Evolutionary conservation across 2,888 invertebrate genomes (phyloP).

Genomic region (Tethea ocularis): DNA sequence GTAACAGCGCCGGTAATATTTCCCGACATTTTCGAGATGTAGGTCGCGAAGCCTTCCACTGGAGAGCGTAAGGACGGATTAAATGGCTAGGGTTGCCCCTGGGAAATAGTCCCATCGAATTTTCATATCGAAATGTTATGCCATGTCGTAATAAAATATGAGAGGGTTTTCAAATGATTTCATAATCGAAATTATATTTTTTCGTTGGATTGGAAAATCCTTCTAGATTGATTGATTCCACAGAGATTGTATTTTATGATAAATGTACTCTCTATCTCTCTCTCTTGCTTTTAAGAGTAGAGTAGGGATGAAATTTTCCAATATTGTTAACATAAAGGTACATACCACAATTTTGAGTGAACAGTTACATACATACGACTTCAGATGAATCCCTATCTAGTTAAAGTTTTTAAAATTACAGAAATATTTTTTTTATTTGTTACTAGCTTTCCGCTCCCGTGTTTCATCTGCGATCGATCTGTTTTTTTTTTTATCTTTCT

Average conservation of each 20-base stretch:
- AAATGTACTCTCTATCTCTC: not conserved
- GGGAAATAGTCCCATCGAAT: constrained; percentile 13
- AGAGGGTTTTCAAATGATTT: not conserved
- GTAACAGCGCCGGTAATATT: constrained; percentile 36
- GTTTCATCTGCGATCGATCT: too few relatives aligned
- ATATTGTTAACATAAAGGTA: too few relatives aligned
- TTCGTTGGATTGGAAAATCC: not conserved
- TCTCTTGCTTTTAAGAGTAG: not conserved
- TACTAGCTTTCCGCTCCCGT: too few relatives aligned
- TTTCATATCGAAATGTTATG: not conserved
- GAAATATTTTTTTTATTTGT: too few relatives aligned
- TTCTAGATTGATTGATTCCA: too few relatives aligned
- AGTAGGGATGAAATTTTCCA: too few relatives aligned
- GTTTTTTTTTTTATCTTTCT: too few relatives aligned
- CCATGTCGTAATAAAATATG: not conserved
- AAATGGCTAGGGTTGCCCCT: constrained; percentile 30
- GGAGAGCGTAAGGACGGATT: constrained; percentile 27
- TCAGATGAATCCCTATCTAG: too few relatives aligned
- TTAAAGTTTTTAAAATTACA: not conserved
- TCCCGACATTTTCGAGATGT: constrained; percentile 38
- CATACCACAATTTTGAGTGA: too few relatives aligned
- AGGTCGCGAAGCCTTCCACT: constrained; percentile 38
- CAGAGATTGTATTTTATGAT: too few relatives aligned
- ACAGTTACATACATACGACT: too few relatives aligned
- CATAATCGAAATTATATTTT: not conserved